Base-by-base conservation (phyloP, 2,888 invertebrate genomes). In the Mimachlamys varia region DNA sequence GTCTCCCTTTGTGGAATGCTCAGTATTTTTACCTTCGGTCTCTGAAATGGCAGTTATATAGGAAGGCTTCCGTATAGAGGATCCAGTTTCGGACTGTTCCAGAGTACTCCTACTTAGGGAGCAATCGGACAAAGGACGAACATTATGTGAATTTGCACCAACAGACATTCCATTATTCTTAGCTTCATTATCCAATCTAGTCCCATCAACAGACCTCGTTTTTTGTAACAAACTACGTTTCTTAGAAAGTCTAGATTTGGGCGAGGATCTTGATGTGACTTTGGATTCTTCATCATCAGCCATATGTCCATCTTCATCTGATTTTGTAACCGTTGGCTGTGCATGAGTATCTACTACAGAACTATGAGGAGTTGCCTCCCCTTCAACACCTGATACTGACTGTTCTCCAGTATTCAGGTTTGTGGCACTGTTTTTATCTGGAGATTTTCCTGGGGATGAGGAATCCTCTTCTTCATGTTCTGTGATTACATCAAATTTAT, bases 361-460 rank as follows among this genome's bases (percentile, higher is more conserved):
- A 33, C 33, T 76, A 76, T 33, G 19, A 27, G 76, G 76, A 13
- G 33, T 76, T 12, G 12, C 33, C 33, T 76, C 76, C 27, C 33
- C 76, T 76, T 33, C 76, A 12, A 13, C 22, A 76, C 27, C 76
- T 33, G 76, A 76, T 27, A 12, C 13, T 7, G 22, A 22, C 22
- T 62, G 22, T 10, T 62, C 62, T 12, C 2, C 33, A 27, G 33
- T 76, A 0, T 33, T 76, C 15, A 33, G 33, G 33, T 76, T 33
- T 76, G 76, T 19, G 76, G 33, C 10, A 76, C 27, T 76, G 1
- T 76, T 76, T 76, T 27, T 12, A 76, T 76, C 27, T 0, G 76
- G 76, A 33, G 76, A 76, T 76, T 76, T 76, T 33, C 27, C 76
- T 27, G 76, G 76, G 27, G 76, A 76, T 76, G 76, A 76, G 12